phyloP scores from a whole-genome alignment of 2,888 invertebrate genomes.

The Falcaria lacertinaria region DNA sequence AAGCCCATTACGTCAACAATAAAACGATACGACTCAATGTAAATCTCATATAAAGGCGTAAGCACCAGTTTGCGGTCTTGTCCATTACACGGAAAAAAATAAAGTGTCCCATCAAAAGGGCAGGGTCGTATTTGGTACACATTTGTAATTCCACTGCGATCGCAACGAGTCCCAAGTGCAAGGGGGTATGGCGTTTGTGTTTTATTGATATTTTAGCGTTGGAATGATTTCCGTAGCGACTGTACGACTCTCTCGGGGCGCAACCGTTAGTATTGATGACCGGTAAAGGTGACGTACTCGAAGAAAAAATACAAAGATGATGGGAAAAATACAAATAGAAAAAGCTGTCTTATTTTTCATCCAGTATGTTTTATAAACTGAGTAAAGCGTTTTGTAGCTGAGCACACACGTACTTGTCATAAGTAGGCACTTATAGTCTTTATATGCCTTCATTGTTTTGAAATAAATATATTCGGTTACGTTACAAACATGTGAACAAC shows the following conservation, averaged over 20 bases:
- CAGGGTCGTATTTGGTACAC: conserved; percentile 50
- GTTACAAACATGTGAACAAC: no score
- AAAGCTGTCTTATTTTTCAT: neutral
- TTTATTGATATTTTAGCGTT: conserved; percentile 77
- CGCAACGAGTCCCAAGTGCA: conserved; percentile 52
- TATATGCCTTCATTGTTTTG: no score
- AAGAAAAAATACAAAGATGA: conserved; percentile 7
- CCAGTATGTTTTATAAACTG: no score
- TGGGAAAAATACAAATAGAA: neutral
- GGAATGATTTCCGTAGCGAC: conserved; percentile 73
- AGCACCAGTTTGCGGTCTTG: conserved; percentile 43
- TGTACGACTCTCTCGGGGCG: conserved; percentile 63
- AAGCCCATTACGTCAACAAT: conserved; percentile 52
- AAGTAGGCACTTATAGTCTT: no score
- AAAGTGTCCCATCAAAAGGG: conserved; percentile 72
- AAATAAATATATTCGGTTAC: no score
- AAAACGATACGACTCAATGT: conserved; percentile 68
- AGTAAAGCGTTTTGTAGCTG: no score
- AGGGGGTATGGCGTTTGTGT: conserved; percentile 50
- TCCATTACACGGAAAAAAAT: conserved; percentile 59
- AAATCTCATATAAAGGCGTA: conserved; percentile 57
- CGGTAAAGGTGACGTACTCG: conserved; percentile 40
- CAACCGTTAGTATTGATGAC: conserved; percentile 67
- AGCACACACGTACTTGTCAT: no score
- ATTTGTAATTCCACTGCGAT: conserved; percentile 61